phyloP scores from a whole-genome alignment of 2,888 invertebrate genomes.

The Strigamia transsilvanica region DNA sequence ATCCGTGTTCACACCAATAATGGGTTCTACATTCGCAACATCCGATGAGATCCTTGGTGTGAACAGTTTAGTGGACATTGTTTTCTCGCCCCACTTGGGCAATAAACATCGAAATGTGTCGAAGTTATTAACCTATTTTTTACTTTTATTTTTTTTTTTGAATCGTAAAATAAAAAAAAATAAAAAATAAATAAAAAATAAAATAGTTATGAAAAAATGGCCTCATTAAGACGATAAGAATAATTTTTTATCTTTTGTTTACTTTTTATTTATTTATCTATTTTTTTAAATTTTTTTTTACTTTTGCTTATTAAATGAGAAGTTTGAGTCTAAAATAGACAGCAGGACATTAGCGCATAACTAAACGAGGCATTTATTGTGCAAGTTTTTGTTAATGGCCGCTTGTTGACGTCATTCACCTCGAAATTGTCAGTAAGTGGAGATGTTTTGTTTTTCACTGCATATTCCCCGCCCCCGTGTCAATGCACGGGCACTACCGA shows the following conservation, averaged over 20 bases:
- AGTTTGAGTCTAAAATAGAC: background rate
- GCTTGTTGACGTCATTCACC: slow-evolving; percentile 16
- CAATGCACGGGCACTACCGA: background rate
- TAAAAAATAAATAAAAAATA: no score
- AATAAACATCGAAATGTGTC: background rate
- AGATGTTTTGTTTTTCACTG: slow-evolving; percentile 32
- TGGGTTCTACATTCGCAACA: no score
- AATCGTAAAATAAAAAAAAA: background rate
- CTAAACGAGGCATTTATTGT: background rate
- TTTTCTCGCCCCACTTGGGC: slow-evolving; percentile 13
- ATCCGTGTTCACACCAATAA: no score
- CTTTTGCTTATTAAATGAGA: background rate
- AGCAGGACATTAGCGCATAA: background rate
- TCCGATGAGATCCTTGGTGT: no score
- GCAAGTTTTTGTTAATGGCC: background rate
- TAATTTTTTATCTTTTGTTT: no score
- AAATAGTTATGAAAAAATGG: background rate
- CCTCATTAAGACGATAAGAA: background rate
- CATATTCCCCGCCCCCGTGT: no score
- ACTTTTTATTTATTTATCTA: no score
- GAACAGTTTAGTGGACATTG: background rate
- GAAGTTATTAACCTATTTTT: slow-evolving; percentile 38
- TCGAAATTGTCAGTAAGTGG: slow-evolving; percentile 31
- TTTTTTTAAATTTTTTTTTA: no score
- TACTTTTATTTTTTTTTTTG: background rate